phyloP scores from a whole-genome alignment of 2,797 vertebrate species.

The Luscinia luscinia region DNA sequence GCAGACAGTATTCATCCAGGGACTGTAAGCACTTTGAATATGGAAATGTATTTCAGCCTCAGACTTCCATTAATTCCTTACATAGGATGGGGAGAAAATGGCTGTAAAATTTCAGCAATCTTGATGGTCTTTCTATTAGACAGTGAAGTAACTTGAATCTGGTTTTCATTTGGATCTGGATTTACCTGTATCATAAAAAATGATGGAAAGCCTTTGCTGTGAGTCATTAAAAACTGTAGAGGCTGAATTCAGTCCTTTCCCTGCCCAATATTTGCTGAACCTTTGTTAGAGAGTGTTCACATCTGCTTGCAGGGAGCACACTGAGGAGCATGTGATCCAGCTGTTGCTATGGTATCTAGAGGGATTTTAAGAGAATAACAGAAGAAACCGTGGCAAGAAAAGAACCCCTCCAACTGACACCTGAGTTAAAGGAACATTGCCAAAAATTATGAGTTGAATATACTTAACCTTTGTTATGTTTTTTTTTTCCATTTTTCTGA shows the following conservation, averaged over 20 bases:
- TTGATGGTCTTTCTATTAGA: not conserved
- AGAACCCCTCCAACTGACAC: slow-evolving; percentile 39
- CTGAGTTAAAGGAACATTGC: slow-evolving; percentile 45
- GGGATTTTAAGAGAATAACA: slow-evolving; percentile 54
- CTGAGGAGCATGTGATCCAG: slow-evolving; percentile 54
- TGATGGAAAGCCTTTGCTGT: not conserved
- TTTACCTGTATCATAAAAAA: slow-evolving; percentile 15
- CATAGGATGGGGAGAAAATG: not conserved
- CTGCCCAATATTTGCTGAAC: slow-evolving; percentile 41
- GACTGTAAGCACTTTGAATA: not conserved
- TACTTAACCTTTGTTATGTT: not conserved
- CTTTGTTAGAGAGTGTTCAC: slow-evolving; percentile 68
- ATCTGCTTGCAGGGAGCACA: slow-evolving; percentile 64
- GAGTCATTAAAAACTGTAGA: not conserved
- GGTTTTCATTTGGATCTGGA: not conserved
- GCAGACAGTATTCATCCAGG: not conserved
- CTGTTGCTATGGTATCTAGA: slow-evolving; percentile 73
- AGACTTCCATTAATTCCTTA: not conserved
- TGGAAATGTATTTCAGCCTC: not conserved
- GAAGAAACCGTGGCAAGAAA: slow-evolving; percentile 23
- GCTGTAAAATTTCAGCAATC: not conserved
- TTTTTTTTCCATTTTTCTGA: not conserved
- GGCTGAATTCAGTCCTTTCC: not conserved
- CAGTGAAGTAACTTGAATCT: not conserved
- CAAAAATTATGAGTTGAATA: not conserved